phyloP scores from a whole-genome alignment of 1,140 invertebrate genomes.

The Atopsyche davidsoni region DNA sequence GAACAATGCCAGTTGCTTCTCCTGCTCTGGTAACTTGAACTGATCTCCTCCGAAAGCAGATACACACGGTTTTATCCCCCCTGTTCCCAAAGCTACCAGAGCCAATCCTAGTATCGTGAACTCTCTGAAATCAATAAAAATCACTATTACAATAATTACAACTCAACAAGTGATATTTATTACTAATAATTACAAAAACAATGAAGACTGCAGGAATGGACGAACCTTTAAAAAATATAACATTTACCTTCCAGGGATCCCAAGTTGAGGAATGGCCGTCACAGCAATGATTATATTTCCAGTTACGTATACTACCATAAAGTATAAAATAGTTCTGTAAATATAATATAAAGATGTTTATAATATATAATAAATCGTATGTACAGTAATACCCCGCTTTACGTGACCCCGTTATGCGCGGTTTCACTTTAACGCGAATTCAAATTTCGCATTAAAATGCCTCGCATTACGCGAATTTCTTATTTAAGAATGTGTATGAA shows the following conservation, averaged over 20 bases:
- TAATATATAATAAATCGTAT: too few species aligned
- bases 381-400: too few species aligned
- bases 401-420: too few species aligned
- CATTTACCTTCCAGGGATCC: slow-evolving; percentile 32
- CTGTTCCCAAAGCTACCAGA: slow-evolving; percentile 72
- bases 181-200: not conserved
- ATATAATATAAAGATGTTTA: too few species aligned
- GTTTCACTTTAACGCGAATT: too few species aligned
- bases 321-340: slow-evolving; percentile 63
- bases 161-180: not conserved
- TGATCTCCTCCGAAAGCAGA: slow-evolving; percentile 89
- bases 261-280: slow-evolving; percentile 46
- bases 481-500: too few species aligned
- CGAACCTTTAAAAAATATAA: too few species aligned
- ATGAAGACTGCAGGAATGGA: not conserved
- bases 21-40: slow-evolving; percentile 61
- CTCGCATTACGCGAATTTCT: too few species aligned
- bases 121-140: slow-evolving; percentile 39
- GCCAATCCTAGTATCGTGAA: slow-evolving; percentile 49
- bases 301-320: slow-evolving; percentile 69
- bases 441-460: too few species aligned
- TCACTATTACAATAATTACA: too few species aligned
- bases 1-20: slow-evolving; percentile 51
- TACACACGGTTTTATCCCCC: slow-evolving; percentile 88
- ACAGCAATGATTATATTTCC: slow-evolving; percentile 68